Evolutionary conservation across 2,888 invertebrate genomes (phyloP).

Genomic region (Ferdinandea cuprea): DNA sequence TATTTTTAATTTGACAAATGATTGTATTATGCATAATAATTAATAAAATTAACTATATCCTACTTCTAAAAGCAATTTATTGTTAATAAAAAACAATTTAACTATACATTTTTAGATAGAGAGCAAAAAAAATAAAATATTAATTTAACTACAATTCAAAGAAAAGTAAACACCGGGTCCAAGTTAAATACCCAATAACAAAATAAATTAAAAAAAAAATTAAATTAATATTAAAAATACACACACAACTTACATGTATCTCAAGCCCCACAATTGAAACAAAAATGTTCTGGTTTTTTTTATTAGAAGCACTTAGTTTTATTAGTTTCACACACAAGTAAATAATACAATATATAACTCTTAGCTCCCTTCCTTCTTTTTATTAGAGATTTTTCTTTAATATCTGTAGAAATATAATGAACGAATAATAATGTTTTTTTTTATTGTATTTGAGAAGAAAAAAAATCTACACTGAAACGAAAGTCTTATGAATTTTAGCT

Average conservation of each 20-base stretch:
- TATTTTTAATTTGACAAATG: conserved; percentile 24
- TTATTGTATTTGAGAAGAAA: conserved; percentile 52
- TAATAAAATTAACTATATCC: conserved; percentile 10
- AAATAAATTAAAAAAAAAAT: conserved; percentile 31
- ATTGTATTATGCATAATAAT: neutral
- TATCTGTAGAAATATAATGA: conserved; percentile 4
- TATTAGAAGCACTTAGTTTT: conserved; percentile 38
- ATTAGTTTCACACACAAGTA: conserved; percentile 31
- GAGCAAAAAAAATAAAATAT: no score
- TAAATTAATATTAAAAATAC: conserved; percentile 1
- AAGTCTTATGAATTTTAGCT: conserved; percentile 83
- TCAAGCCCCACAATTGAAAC: conserved; percentile 31
- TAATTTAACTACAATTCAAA: conserved; percentile 48
- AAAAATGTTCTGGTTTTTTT: conserved; percentile 3
- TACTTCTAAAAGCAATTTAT: conserved; percentile 59
- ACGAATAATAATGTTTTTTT: conserved; percentile 26
- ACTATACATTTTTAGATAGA: conserved; percentile 53
- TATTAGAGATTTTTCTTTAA: conserved; percentile 3
- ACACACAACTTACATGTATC: conserved; percentile 36
- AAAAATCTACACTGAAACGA: conserved; percentile 80
- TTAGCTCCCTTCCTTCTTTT: conserved; percentile 29
- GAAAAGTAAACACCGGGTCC: conserved; percentile 64
- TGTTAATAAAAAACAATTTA: conserved; percentile 1
- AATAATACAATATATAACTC: conserved; percentile 28
- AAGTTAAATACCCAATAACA: conserved; percentile 59